Base-by-base conservation (phyloP, 2,888 invertebrate genomes). In the Abrostola triplasia region DNA sequence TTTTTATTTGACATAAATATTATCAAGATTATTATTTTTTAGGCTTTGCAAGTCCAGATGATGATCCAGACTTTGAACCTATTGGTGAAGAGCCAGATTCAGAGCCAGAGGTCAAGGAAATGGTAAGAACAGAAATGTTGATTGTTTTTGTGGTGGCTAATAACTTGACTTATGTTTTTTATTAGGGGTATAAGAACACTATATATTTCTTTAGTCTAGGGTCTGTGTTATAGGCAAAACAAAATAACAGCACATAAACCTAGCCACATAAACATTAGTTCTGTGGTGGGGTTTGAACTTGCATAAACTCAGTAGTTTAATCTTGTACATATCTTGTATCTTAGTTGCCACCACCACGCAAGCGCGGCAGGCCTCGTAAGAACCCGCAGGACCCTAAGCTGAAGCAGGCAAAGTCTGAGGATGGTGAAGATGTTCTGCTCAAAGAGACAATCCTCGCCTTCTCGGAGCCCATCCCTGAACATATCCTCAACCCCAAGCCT, bases 371-470 rank as follows among this genome's bases (percentile, higher is more conserved):
- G 0, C 94, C 94, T 0, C 90, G 92, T 37, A 94, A 94, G 71
- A 12, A 51, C 0, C 60, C 59, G 0, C 11, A 64, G 59, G 67
- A 77, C 24, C 55, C 77, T 0, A 87, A 88, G 24, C 24, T 24
- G 42, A 64, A 70, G 0, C 81, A 84, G 41, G 42, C 40, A n/a
- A 81, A 84, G 53, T 59, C 55, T 0, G 86, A 87, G 1, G 90
- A 90, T 0, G 86, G 85, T 0, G 94, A 94, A 57, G 95, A 95
- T 56, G 88, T 95, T 44, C 85, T 95, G 1, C 85, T 94, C 0
- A 92, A 94, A 73, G 95, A 95, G 73, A 95, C 95, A 0, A 94
- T 95, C 59, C 76, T 95, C 86, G 95, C 95, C 0, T 92, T 90
- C 84, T 92, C 95, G 0, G 94, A 95, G 74, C 95, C 95, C 0